Percentiles rank a stretch among this genome's conserved stretches.
Conservation (phyloP, 2,888 invertebrate genomes). For the Agrochola litura region DNA sequence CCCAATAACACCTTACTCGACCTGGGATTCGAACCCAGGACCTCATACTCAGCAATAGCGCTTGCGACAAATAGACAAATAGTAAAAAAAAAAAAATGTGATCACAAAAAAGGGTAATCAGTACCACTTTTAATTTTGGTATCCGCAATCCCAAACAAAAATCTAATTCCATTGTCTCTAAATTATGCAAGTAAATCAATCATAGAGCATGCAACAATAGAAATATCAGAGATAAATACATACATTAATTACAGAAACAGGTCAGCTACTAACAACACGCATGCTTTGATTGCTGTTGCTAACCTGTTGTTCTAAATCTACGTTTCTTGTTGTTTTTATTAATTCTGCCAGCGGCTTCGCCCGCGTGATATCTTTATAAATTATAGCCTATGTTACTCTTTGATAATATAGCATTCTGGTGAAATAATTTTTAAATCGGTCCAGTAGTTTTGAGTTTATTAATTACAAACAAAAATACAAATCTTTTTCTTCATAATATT, state of each 20-base stretch:
- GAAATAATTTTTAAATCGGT: too few species aligned
- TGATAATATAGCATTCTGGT: too few species aligned
- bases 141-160: not conserved
- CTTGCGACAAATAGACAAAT: not conserved
- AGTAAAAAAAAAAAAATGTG: too few species aligned
- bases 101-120: too few species aligned
- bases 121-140: not conserved
- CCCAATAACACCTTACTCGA: not conserved
- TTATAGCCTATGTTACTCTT: too few species aligned
- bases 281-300: slow-evolving; percentile 8
- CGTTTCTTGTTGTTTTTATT: too few species aligned
- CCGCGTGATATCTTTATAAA: too few species aligned
- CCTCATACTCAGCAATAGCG: too few species aligned
- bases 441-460: too few species aligned
- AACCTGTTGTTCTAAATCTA: not conserved
- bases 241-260: slow-evolving; percentile 17
- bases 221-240: slow-evolving; percentile 6
- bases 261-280: slow-evolving; percentile 15
- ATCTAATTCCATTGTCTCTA: not conserved
- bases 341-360: too few species aligned
- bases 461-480: too few species aligned
- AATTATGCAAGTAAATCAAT: slow-evolving; percentile 12
- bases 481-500: too few species aligned
- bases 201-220: slow-evolving; percentile 8
- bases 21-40: not conserved